Conservation (phyloP, 2,888 invertebrate species). For the Hydriomena furcata region DNA sequence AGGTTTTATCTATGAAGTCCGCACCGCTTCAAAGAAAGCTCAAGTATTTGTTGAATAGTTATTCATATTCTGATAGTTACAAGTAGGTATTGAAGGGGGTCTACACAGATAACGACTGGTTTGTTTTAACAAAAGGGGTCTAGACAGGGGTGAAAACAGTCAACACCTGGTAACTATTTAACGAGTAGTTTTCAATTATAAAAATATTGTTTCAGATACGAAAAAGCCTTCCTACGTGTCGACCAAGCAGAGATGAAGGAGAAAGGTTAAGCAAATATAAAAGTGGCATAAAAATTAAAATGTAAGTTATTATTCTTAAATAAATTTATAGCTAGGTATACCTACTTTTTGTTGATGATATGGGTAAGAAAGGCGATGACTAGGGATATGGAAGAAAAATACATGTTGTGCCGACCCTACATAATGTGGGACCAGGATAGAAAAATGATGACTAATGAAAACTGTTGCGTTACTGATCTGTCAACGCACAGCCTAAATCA, state of each 20-base stretch:
- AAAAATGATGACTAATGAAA: no score
- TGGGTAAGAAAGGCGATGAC: no score
- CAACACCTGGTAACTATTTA: background rate
- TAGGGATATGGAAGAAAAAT: no score
- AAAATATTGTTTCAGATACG: constrained; percentile 45
- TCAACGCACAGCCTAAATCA: no score
- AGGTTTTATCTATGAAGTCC: no score
- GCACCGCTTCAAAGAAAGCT: no score
- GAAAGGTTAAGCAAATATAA: constrained; percentile 69
- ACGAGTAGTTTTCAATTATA: background rate
- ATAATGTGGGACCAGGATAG: no score
- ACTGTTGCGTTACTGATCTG: no score
- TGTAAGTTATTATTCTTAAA: constrained; percentile 58
- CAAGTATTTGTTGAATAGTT: background rate
- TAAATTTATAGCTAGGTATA: no score
- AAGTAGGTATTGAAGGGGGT: background rate
- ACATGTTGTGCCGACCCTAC: no score
- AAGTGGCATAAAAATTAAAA: constrained; percentile 64
- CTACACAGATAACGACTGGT: background rate
- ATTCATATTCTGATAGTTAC: background rate
- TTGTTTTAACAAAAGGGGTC: background rate
- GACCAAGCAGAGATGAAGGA: constrained; percentile 69
- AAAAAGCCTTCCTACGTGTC: constrained; percentile 45
- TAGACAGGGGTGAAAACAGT: background rate
- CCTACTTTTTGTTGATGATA: no score